phyloP scores from a whole-genome alignment of 1,140 invertebrate genomes.

The Caenorhabditis briggsae region DNA sequence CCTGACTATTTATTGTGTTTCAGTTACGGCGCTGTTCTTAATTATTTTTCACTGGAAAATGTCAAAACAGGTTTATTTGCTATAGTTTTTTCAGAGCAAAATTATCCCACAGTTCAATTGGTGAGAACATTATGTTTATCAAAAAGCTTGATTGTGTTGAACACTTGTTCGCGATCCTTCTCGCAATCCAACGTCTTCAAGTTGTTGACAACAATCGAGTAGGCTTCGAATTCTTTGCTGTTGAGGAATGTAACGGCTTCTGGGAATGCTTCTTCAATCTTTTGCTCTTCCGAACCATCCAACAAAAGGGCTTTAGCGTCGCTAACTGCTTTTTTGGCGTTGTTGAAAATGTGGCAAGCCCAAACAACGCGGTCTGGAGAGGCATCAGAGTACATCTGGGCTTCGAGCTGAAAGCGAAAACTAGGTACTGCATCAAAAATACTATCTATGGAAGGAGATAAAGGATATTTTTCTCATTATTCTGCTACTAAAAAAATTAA shows the following conservation, averaged over 20 bases:
- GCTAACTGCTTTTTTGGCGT: constrained; percentile 4
- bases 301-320: constrained; percentile 5
- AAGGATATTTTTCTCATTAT: too few relatives aligned
- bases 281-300: neutral
- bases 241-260: neutral
- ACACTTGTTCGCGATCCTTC: constrained; percentile 31
- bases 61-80: too few relatives aligned
- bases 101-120: neutral
- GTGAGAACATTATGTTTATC: constrained; percentile 38
- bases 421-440: too few relatives aligned
- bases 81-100: neutral
- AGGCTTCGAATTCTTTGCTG: constrained; percentile 41
- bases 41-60: too few relatives aligned
- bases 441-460: too few relatives aligned
- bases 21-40: too few relatives aligned
- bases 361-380: constrained; percentile 20
- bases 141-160: constrained; percentile 38
- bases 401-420: neutral
- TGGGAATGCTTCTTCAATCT: constrained; percentile 38
- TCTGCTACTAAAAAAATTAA: too few relatives aligned
- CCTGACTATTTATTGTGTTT: too few relatives aligned
- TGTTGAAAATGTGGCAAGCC: constrained; percentile 45
- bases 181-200: constrained; percentile 13
- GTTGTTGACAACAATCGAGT: constrained; percentile 3
- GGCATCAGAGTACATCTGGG: constrained; percentile 41